A percentile compares a stretch with the other conserved stretches of the same genome.
Evolutionary conservation across 2,797 vertebrate species (phyloP).

Genomic region (Fistularia tabacaria): DNA sequence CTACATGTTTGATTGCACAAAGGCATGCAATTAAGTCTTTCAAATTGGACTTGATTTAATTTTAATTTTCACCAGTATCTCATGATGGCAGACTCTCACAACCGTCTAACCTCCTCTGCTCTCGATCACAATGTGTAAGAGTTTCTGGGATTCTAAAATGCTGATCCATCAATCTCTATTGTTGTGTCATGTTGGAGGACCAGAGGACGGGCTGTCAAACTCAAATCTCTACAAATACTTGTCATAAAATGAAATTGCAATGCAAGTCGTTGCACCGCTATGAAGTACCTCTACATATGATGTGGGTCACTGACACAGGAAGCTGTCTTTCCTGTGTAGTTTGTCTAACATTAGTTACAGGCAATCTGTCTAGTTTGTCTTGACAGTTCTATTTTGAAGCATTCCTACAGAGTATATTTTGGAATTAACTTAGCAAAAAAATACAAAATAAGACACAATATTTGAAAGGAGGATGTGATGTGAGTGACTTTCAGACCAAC

Average conservation of each 20-base stretch:
- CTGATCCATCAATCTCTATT: neutral
- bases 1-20: constrained; percentile 51
- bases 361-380: too few species aligned
- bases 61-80: constrained; percentile 49
- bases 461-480: too few species aligned
- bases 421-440: too few species aligned
- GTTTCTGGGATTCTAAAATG: constrained; percentile 10
- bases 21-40: constrained; percentile 52
- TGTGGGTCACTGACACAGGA: constrained; percentile 45
- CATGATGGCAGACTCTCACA: constrained; percentile 14
- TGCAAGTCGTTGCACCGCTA: too few species aligned
- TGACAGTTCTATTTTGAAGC: too few species aligned
- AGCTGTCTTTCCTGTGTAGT: constrained; percentile 36
- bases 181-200: constrained; percentile 45
- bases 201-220: neutral
- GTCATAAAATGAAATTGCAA: neutral
- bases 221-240: neutral
- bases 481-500: too few species aligned
- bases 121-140: neutral
- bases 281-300: neutral
- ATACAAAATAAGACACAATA: too few species aligned
- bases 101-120: neutral
- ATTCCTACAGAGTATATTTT: too few species aligned
- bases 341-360: neutral
- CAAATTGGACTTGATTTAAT: constrained; percentile 30